Percentiles rank a stretch among this genome's conserved stretches.
Evolutionary conservation across 2,113 vertebrate genomes (phyloP).

Genomic region (Emydura subglobosa): DNA sequence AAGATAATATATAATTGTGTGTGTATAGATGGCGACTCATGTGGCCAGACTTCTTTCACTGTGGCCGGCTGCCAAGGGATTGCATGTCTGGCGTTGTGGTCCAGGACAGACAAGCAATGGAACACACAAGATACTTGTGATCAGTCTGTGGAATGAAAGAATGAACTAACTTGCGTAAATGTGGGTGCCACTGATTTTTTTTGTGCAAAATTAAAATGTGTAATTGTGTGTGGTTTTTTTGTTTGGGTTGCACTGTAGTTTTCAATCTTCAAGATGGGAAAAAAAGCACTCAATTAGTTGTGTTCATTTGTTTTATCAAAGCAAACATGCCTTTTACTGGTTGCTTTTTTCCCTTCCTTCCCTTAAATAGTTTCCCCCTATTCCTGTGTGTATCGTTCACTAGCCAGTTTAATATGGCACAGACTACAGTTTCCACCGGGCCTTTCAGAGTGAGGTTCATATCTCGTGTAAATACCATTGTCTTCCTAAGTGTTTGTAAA

Average conservation of each 20-base stretch:
- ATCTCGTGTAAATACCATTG: neutral
- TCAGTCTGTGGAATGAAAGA: neutral
- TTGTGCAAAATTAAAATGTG: neutral
- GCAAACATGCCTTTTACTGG: constrained; percentile 49
- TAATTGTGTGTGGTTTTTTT: neutral
- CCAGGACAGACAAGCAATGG: accelerated
- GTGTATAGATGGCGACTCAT: neutral
- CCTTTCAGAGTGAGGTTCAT: neutral
- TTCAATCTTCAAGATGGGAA: neutral
- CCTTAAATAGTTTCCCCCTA: neutral
- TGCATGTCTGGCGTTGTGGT: neutral
- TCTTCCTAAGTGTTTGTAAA: neutral
- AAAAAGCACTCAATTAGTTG: accelerated
- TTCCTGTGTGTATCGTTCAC: neutral
- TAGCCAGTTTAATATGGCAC: neutral
- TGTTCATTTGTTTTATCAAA: constrained; percentile 48
- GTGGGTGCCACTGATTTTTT: neutral
- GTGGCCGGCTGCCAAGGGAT: constrained; percentile 27
- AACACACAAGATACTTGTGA: neutral
- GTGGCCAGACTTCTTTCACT: neutral
- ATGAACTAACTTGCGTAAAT: neutral
- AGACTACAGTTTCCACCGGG: neutral
- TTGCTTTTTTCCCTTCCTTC: neutral
- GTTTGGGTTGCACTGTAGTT: neutral
- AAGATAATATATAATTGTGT: neutral